Evolutionary conservation across 2,113 vertebrate genomes (phyloP).

Genomic region (Fulmarus glacialis): DNA sequence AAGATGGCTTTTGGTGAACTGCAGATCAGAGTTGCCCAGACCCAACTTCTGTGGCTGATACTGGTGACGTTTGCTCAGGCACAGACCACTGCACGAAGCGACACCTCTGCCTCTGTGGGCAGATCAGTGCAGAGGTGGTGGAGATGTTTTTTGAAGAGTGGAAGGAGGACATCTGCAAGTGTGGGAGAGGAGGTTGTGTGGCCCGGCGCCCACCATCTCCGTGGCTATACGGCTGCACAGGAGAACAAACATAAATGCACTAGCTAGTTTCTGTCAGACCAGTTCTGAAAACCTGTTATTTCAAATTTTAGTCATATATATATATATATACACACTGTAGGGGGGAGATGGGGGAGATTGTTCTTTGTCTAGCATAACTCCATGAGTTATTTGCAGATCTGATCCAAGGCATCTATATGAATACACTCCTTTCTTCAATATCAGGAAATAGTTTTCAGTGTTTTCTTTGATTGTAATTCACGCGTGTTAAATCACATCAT

Average conservation of each 20-base stretch:
- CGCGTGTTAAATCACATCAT: background rate
- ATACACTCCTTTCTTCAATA: background rate
- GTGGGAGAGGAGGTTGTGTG: background rate
- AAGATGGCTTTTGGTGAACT: background rate
- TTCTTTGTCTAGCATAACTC: background rate
- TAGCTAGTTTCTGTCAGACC: background rate
- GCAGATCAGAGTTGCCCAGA: background rate
- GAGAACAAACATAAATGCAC: background rate
- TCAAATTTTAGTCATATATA: background rate
- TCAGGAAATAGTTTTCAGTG: background rate
- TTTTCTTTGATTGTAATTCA: background rate
- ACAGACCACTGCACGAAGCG: background rate
- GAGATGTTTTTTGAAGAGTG: background rate
- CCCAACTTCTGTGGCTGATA: background rate
- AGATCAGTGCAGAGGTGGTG: background rate
- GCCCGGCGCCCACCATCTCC: background rate
- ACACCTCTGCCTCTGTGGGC: background rate
- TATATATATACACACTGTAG: background rate
- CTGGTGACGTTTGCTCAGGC: background rate
- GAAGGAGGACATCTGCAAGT: accelerated
- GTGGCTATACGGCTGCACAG: background rate
- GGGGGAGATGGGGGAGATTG: background rate
- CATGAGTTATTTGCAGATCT: background rate
- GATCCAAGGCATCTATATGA: background rate
- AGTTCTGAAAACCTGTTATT: background rate